Evolutionary conservation across 1,140 invertebrate genomes (phyloP), one percentile per base, ranked within the genome.

Genomic region (Drosophila fuyamai): DNA sequence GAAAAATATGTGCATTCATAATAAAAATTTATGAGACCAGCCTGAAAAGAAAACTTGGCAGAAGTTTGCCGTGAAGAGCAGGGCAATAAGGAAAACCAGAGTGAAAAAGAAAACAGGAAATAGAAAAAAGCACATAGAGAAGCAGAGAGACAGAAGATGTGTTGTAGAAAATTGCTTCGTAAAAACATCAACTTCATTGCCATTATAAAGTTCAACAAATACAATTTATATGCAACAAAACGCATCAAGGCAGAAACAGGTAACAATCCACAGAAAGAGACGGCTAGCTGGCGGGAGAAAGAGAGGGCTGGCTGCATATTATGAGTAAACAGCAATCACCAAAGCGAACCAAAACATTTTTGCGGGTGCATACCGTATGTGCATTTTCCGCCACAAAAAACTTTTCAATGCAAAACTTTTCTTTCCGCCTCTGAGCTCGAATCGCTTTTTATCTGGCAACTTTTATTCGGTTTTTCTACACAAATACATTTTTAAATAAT

Each of bases 251-350:
- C 43, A 70, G 47, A 41, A 14, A 23, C 63, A 70, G 67, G 50
- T 71, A 71, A 48, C 14, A 40, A 44, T 32, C 7, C 12, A 16
- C 1, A 38, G 47, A 54, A 9, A 53, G 10, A 65, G 47, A 46
- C 1, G 14, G 46, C 35, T 9, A 14, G 5, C 6, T 10, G 2
- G 14, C 32, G 2, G 6, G 32, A 16, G 18, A 29, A 5, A 47
- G 29, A 65, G 61, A 27, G 1, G 62, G 23, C 36, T 32, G 5
- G n/a, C 29, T 67, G 36, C 16, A 63, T 32, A 27, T 47, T 48
- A 71, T 54, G 44, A 27, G 81, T 80, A 76, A 85, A 85, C 81
- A 84, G 72, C 81, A 85, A 85, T 84, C 80, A 84, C 72, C 51
- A 8, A 36, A 57, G 46, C 46, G 53, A 58, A 70, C 65, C 66